These are phyloP conservation scores for Actenoides lindsayi DNA, from an alignment of 2,113 vertebrate species.

Conservation along the genomic window DNA sequence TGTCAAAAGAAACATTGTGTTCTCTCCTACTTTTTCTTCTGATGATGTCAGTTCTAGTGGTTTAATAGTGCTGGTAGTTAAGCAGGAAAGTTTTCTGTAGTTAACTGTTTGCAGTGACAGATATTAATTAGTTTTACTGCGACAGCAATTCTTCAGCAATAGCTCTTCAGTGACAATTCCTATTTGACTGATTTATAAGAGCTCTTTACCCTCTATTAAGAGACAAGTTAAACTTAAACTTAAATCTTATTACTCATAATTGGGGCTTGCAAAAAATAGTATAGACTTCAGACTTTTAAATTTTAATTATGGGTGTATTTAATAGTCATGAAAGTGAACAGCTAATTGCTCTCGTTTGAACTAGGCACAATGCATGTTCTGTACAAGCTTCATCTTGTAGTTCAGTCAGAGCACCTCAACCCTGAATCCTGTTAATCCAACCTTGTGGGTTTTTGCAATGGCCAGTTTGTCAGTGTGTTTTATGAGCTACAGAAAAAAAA, in stretches of 20 bases:
- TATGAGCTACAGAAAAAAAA: not conserved
- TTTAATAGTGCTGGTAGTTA: conserved; percentile 69
- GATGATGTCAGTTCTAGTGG: conserved; percentile 56
- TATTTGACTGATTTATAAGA: conserved; percentile 77
- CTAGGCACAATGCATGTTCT: conserved; percentile 7
- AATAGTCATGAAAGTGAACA: conserved; percentile 58
- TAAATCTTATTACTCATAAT: conserved; percentile 78
- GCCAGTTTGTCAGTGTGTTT: conserved; percentile 21
- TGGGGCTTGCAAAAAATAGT: conserved; percentile 63
- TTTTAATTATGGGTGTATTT: conserved; percentile 74
- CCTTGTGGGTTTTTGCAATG: not conserved
- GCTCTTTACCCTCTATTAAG: conserved; percentile 81
- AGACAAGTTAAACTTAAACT: conserved; percentile 78
- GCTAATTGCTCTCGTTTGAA: conserved; percentile 57
- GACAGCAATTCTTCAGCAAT: conserved; percentile 65
- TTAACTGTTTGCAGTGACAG: conserved; percentile 69
- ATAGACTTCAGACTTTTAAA: conserved; percentile 74
- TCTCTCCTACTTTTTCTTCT: conserved; percentile 72
- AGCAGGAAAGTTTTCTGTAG: conserved; percentile 67
- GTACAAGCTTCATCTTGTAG: not conserved
- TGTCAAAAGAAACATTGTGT: conserved; percentile 67
- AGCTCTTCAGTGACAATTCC: conserved; percentile 66
- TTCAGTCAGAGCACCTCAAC: not conserved
- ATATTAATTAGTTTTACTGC: conserved; percentile 78
- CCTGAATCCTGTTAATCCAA: not conserved